phyloP scores from a whole-genome alignment of 2,797 vertebrate species.

The Sebastes iracundus region DNA sequence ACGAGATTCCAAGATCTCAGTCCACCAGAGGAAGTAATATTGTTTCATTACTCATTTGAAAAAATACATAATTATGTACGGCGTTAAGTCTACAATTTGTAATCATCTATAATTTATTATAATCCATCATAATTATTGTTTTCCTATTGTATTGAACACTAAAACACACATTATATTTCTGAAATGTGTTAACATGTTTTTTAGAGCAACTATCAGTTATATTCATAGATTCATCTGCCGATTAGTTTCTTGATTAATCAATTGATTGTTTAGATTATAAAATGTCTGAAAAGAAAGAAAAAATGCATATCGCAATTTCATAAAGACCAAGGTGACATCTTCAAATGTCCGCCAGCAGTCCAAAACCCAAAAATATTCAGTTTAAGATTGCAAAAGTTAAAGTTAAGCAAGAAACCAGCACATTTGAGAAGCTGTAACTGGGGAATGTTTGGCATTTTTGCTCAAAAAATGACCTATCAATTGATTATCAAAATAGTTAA shows the following conservation, averaged over 20 bases:
- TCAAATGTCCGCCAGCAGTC: not conserved
- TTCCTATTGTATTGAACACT: not conserved
- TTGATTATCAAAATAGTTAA: not conserved
- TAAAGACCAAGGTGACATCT: not conserved
- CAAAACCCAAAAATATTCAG: not conserved
- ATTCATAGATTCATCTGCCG: not conserved
- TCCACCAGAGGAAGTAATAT: not conserved
- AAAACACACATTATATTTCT: not conserved
- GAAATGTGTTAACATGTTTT: not conserved
- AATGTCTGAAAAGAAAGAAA: not conserved
- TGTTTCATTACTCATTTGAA: not conserved
- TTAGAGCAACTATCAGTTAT: too few species aligned
- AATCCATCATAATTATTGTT: not conserved
- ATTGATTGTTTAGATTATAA: not conserved
- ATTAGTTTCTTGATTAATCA: fast-evolving
- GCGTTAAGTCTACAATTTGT: not conserved
- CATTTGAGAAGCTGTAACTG: not conserved
- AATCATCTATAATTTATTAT: not conserved
- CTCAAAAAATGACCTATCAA: not conserved
- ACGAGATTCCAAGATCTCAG: not conserved
- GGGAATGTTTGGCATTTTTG: not conserved
- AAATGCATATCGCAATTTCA: fast-evolving
- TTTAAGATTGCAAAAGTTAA: not conserved
- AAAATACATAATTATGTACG: not conserved
- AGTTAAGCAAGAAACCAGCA: fast-evolving